Evolutionary conservation across 1,140 invertebrate species (phyloP), one percentile per base, ranked within the genome.

Genomic region (Lordiphosa stackelbergi): DNA sequence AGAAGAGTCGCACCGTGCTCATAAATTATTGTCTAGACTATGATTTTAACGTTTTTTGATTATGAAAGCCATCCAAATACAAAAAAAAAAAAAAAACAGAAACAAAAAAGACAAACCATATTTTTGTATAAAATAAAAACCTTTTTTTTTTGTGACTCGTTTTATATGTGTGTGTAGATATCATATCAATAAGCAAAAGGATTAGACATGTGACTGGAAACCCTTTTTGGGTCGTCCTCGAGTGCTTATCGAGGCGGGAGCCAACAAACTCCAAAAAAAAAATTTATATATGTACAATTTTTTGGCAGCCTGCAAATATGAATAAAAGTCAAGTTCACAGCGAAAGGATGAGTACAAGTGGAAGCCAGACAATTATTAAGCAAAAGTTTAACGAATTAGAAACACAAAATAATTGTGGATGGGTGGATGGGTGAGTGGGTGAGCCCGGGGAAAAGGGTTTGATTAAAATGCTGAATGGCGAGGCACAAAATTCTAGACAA

Each of bases 21-120:
- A 86, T 86, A 86, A 86, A 86, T 86, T 86, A 86, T 86, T 86
- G 85, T 86, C 85, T 86, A 86, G 85, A 86, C 85, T 86, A 86
- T 86, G 85, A 86, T 86, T 86, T 86, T 86, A 86, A 86, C 75
- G 79, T 86, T 86, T 86, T 86, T 86, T 86, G 85, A 86, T 86
- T 86, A 86, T 86, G 79, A 79, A 79, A 81, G 66, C 63, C 51
- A 81, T 58, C 56, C 51, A 65, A 69, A 24, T 24, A 24, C 22
- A 5, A 24, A 5, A 24, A 5, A 24, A 5, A 24, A 74, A 74
- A 66, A 66, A 53, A 41, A n/a, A n/a, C n/a, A n/a, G n/a, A n/a
- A n/a, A n/a, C n/a, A n/a, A 16, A 31, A 55, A 43, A 49, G 40
- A 52, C 60, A 55, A 56, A 46, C 43, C 43, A 46, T 46, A 46